These are phyloP conservation scores for Caenorhabditis wallacei DNA, from an alignment of 2,888 invertebrate species.

Conservation along the genomic window DNA sequence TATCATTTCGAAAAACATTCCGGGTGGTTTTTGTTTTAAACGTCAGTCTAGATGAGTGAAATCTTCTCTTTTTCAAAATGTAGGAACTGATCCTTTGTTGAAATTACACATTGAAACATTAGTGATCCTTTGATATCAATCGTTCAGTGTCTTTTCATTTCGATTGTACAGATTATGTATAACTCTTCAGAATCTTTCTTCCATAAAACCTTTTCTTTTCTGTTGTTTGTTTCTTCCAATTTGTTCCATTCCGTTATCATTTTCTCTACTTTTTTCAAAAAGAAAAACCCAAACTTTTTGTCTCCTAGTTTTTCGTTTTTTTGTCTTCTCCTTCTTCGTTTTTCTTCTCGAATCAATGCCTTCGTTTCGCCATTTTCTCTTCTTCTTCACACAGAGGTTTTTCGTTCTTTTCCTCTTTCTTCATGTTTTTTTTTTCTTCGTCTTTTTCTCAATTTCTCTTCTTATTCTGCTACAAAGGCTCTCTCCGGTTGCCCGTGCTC, in stretches of 20 bases:
- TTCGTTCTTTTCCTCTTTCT: conserved; percentile 43
- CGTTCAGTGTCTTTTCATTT: too few relatives aligned
- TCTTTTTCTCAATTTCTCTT: conserved; percentile 25
- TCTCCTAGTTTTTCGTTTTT: conserved; percentile 38
- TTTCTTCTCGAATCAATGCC: conserved; percentile 51
- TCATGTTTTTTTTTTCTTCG: conserved; percentile 33
- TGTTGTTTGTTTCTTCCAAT: conserved; percentile 6
- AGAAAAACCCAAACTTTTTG: conserved; percentile 45
- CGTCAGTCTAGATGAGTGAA: not conserved
- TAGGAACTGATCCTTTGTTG: not conserved
- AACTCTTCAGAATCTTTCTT: not conserved
- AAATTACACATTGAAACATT: not conserved
- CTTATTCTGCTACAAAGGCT: conserved; percentile 30
- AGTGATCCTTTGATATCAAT: not conserved
- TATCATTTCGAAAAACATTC: not conserved
- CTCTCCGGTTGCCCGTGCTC: conserved; percentile 18
- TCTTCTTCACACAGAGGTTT: conserved; percentile 35
- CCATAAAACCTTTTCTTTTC: not conserved
- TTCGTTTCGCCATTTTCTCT: conserved; percentile 23
- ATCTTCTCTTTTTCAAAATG: not conserved
- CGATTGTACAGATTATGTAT: too few relatives aligned
- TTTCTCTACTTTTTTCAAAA: conserved; percentile 18
- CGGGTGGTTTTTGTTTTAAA: conserved; percentile 15
- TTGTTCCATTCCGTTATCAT: conserved; percentile 5
- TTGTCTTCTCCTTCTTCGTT: conserved; percentile 4